A percentile compares a stretch with the other conserved stretches of the same genome.
These are phyloP conservation scores for Ceratotherium simum DNA, from an alignment of 2,113 vertebrate species.

Conservation along the genomic window DNA sequence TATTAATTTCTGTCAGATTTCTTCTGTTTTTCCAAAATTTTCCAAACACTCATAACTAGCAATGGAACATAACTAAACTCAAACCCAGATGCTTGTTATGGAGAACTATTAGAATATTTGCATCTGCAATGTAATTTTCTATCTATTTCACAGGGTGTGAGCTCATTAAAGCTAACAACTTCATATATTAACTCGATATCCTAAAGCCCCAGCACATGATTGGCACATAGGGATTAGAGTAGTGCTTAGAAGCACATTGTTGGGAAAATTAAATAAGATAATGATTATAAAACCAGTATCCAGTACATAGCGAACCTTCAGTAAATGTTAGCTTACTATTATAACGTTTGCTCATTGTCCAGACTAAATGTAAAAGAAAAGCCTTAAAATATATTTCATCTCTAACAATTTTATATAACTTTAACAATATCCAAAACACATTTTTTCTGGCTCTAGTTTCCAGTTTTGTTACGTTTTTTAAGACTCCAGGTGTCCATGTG, in stretches of 20 bases:
- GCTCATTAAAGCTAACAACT: neutral
- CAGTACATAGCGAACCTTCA: neutral
- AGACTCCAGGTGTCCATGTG: slow-evolving; percentile 54
- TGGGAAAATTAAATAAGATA: neutral
- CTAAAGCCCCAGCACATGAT: neutral
- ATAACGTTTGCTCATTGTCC: neutral
- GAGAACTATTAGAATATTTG: neutral
- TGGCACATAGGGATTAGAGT: neutral
- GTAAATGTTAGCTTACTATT: slow-evolving; percentile 37
- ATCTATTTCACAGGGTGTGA: neutral
- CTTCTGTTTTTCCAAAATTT: neutral
- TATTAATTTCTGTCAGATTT: neutral
- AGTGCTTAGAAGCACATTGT: neutral
- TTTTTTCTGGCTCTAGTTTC: slow-evolving; percentile 27
- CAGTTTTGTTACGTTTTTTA: slow-evolving; percentile 50
- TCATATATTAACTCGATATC: neutral
- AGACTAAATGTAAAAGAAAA: slow-evolving; percentile 5
- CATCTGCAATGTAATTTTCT: neutral
- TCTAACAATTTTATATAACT: slow-evolving; percentile 53
- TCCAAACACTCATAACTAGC: neutral
- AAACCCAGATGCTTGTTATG: neutral
- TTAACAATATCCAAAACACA: slow-evolving; percentile 5
- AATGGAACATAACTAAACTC: neutral
- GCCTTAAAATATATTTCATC: slow-evolving; percentile 32
- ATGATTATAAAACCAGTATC: neutral